Base-by-base conservation (phyloP, 2,888 invertebrate species). In the Cryptocephalus primarius region DNA sequence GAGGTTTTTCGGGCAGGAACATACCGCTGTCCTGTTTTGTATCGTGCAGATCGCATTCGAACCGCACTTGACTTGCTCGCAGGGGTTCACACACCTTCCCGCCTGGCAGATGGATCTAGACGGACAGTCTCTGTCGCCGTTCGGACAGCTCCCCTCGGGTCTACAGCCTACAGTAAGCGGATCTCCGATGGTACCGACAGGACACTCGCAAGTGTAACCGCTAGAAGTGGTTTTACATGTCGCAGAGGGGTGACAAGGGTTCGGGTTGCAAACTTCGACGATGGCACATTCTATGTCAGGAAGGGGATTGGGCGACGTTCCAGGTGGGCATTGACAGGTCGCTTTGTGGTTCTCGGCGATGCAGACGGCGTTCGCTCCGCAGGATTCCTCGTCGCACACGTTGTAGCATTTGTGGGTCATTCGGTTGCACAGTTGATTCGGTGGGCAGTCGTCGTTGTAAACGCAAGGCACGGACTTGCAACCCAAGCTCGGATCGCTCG, bases 341-440 rank as follows among this genome's bases (percentile, higher is more conserved):
- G 83, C 78, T 62, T 81, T 83, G 63, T 92, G 89, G 60, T 87
- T 83, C 68, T 90, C 88, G 6, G 87, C 83, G 56, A 91, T 80
- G 65, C 93, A 93, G 11, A 92, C 86, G 8, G 92, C 88, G 67
- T 91, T 89, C 12, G 78, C 79, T 0, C 92, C 91, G 60, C 92
- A 93, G 2, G 86, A 81, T 55, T 85, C 83, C 64, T 85, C 83
- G 52, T 81, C 79, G 62, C 91, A 92, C 8, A 84, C 87, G 64
- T 86, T 82, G 59, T 80, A 78, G 60, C 92, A 93, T 14, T 83
- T 83, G 63, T 90, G 85, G 1, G 85, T 84, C 63, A 89, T 71
- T 44, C 91, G 76, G 63, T 92, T 85, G 65, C 92, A 92, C 45
- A 88, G 71, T 65, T 91, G 85, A 47, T 81, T 77, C 1, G 82